A percentile compares a stretch with the other conserved stretches of the same genome.
Evolutionary conservation across 2,797 vertebrate genomes (phyloP).

Genomic region (Rhincodon typus): DNA sequence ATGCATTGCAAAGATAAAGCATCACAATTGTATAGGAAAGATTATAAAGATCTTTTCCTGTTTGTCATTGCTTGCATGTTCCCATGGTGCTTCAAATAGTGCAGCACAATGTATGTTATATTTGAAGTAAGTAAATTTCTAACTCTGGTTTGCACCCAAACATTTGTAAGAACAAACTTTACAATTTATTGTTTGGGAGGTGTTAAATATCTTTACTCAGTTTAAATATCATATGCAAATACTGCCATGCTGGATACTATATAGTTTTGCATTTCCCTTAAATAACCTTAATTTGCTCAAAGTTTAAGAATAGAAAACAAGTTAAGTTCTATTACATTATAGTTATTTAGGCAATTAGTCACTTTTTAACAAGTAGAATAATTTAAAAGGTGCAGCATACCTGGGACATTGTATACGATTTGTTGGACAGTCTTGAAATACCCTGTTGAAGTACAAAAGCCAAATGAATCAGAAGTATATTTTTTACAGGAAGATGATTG

Average conservation of each 20-base stretch:
- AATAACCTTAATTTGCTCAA: neutral
- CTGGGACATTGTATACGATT: conserved; percentile 58
- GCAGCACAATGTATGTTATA: neutral
- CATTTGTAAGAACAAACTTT: neutral
- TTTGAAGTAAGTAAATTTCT: neutral
- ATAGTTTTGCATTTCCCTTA: neutral
- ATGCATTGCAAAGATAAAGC: neutral
- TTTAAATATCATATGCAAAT: neutral
- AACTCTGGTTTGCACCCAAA: neutral
- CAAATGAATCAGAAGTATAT: neutral
- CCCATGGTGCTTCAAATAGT: neutral
- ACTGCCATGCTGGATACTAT: neutral
- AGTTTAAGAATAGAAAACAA: neutral
- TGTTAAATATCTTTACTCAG: neutral
- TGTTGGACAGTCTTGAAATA: conserved; percentile 69
- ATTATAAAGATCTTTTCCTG: neutral
- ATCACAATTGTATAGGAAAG: neutral
- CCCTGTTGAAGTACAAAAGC: conserved; percentile 59
- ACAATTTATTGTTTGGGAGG: neutral
- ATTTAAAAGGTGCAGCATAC: conserved; percentile 49
- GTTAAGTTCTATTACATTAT: neutral
- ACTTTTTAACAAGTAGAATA: neutral
- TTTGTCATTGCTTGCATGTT: neutral
- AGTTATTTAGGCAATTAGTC: neutral
- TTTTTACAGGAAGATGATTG: neutral